A percentile compares a stretch with the other conserved stretches of the same genome.
phyloP scores from a whole-genome alignment of 1,140 invertebrate genomes.

The Ruditapes philippinarum region DNA sequence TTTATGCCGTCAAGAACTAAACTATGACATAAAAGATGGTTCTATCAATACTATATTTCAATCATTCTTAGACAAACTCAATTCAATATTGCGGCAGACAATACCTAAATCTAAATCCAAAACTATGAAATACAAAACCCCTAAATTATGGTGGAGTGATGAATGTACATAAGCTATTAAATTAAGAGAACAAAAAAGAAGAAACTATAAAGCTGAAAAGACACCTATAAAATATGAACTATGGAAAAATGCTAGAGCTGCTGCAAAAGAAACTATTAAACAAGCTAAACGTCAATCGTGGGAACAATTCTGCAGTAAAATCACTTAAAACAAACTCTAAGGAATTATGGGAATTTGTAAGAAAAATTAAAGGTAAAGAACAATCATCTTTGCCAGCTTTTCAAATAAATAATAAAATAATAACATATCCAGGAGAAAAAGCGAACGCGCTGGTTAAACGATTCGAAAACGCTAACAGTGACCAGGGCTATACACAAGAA shows the following conservation, averaged over 20 bases:
- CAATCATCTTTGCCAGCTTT: not conserved
- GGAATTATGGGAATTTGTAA: not conserved
- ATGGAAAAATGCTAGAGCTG: not conserved
- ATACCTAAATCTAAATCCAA: not conserved
- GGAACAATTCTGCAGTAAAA: slow-evolving; percentile 4
- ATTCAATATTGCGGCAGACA: not conserved
- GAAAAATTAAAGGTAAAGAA: not conserved
- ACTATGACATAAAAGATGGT: too few relatives aligned
- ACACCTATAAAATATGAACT: not conserved
- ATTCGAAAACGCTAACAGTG: not conserved
- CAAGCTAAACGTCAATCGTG: not conserved
- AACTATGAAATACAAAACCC: not conserved
- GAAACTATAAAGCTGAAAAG: not conserved
- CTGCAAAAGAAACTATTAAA: slow-evolving; percentile 3
- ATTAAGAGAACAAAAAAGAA: not conserved
- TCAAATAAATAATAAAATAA: not conserved
- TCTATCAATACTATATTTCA: not conserved
- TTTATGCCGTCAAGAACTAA: not conserved
- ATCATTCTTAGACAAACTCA: not conserved
- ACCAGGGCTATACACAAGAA: not conserved
- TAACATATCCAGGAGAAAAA: not conserved
- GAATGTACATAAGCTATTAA: not conserved
- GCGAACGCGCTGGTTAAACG: not conserved
- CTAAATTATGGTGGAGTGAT: not conserved
- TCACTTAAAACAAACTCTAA: not conserved